Conservation (phyloP, 2,113 vertebrate species). For the Rhombomys opimus region DNA sequence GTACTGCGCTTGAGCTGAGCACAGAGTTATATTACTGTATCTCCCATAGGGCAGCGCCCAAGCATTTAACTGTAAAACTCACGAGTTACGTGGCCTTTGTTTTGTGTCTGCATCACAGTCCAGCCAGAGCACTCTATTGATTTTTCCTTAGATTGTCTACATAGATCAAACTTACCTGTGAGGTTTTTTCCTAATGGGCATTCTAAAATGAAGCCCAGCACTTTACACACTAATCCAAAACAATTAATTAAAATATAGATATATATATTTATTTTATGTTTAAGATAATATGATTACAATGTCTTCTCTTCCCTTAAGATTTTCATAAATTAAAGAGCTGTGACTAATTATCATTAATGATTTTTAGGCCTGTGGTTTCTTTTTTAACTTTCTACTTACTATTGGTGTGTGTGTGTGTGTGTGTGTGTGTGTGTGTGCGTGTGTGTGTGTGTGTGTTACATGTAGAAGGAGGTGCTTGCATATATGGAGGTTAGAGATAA, state of each 20-base stretch:
- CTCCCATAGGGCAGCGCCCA: neutral
- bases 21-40: neutral
- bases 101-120: slow-evolving; percentile 46
- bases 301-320: neutral
- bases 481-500: neutral
- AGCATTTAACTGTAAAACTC: neutral
- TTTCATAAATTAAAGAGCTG: neutral
- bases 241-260: neutral
- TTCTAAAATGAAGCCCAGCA: neutral
- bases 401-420: neutral
- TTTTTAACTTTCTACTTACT: neutral
- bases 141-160: neutral
- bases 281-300: neutral
- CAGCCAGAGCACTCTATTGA: neutral
- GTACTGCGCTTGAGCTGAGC: neutral
- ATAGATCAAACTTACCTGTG: neutral
- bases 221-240: neutral
- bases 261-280: neutral
- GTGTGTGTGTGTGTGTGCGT: neutral
- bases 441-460: neutral
- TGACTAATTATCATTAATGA: slow-evolving; percentile 45
- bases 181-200: neutral
- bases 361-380: neutral
- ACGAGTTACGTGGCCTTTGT: slow-evolving; percentile 27
- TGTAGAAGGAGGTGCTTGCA: too few relatives aligned